phyloP scores from a whole-genome alignment of 2,888 invertebrate species.

The Acanthosepion lycidas region DNA sequence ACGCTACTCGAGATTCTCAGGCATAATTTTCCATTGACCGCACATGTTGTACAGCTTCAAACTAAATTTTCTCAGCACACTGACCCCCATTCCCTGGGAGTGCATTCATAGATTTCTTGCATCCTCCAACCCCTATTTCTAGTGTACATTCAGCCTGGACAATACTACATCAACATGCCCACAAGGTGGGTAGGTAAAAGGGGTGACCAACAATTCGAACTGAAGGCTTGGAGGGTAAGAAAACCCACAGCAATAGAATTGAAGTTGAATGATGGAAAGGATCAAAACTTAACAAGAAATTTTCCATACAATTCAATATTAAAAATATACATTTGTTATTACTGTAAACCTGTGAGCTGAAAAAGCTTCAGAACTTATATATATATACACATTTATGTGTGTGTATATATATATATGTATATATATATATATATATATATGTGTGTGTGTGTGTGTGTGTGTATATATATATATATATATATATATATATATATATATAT shows the following conservation, averaged over 20 bases:
- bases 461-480: not conserved
- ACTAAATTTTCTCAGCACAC: conserved; percentile 10
- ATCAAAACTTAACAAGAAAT: not conserved
- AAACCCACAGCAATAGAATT: not conserved
- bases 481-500: not conserved
- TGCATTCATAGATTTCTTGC: not conserved
- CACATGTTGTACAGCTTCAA: not conserved
- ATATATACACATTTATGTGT: too few species aligned
- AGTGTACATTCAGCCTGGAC: conserved; percentile 18
- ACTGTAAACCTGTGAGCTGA: not conserved
- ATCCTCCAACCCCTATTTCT: not conserved
- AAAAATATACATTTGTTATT: not conserved
- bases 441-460: not conserved
- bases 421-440: not conserved
- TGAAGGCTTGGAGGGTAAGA: not conserved
- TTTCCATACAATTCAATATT: not conserved
- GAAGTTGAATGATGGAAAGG: not conserved
- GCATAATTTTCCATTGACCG: conserved; percentile 33
- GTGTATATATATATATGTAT: not conserved
- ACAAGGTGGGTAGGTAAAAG: not conserved
- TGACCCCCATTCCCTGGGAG: conserved; percentile 1
- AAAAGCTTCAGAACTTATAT: not conserved
- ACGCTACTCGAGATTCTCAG: conserved; percentile 1
- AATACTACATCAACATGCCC: not conserved
- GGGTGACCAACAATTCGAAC: not conserved